Evolutionary conservation across 2,113 vertebrate species (phyloP).

Genomic region (Anguilla rostrata): DNA sequence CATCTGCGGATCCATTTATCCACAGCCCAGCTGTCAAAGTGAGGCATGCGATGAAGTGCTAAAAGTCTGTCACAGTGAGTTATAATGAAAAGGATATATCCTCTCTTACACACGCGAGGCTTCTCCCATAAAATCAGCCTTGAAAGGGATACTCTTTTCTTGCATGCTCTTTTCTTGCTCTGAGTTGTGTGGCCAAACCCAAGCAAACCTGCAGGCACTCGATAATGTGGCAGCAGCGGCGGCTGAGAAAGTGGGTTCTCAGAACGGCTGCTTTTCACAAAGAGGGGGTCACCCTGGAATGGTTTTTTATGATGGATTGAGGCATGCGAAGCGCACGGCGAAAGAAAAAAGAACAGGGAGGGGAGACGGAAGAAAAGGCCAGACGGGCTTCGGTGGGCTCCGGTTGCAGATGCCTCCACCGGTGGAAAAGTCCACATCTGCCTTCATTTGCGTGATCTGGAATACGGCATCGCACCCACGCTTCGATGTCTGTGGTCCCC

Average conservation of each 20-base stretch:
- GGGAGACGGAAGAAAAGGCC: background rate
- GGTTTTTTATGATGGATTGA: slow-evolving; percentile 49
- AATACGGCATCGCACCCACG: slow-evolving; percentile 36
- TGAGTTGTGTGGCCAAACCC: slow-evolving; percentile 32
- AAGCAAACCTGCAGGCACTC: slow-evolving; percentile 36
- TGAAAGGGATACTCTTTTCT: slow-evolving; percentile 24
- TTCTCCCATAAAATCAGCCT: slow-evolving; percentile 35
- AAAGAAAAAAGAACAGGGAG: background rate
- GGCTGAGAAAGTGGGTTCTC: slow-evolving; percentile 14
- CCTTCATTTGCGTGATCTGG: slow-evolving; percentile 52
- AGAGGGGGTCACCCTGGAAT: slow-evolving; percentile 38
- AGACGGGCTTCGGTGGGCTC: slow-evolving; percentile 28
- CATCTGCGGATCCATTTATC: slow-evolving; percentile 36
- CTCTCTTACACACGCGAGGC: slow-evolving; percentile 36
- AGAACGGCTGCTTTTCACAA: slow-evolving; percentile 31
- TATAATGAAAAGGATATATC: slow-evolving; percentile 33
- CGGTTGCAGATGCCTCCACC: slow-evolving; percentile 42
- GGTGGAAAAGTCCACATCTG: slow-evolving; percentile 47
- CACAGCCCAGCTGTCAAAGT: slow-evolving; percentile 28
- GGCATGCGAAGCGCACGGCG: slow-evolving; percentile 20
- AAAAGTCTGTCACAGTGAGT: slow-evolving; percentile 38
- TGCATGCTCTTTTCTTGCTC: background rate
- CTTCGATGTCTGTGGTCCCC: slow-evolving; percentile 35
- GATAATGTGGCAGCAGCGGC: slow-evolving; percentile 25
- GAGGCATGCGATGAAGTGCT: slow-evolving; percentile 34